Conservation (phyloP, 2,113 vertebrate species). For the Parus major region DNA sequence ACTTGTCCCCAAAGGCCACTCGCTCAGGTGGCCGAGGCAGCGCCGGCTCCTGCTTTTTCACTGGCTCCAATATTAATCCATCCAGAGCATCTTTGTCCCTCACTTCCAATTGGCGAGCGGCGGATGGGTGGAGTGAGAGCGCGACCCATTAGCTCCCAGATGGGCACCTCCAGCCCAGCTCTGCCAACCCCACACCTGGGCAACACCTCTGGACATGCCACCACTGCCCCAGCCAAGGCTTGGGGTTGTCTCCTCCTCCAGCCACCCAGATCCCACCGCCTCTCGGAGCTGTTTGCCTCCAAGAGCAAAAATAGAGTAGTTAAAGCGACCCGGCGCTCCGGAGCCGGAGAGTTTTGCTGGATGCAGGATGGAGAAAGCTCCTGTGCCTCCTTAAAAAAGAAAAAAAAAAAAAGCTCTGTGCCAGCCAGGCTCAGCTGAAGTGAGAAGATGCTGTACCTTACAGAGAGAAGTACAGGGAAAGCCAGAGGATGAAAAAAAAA, state of each 20-base stretch:
- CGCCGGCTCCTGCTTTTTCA: not conserved
- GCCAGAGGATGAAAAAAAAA: not conserved
- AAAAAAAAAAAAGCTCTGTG: not conserved
- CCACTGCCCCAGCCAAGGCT: not conserved
- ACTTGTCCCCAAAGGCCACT: not conserved
- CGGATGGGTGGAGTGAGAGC: constrained; percentile 52
- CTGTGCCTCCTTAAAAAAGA: constrained; percentile 43
- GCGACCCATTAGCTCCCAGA: constrained; percentile 53
- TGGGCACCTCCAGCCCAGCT: not conserved
- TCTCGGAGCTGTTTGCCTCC: not conserved
- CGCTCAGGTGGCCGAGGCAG: constrained; percentile 43
- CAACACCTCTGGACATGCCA: not conserved
- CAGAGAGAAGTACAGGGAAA: not conserved
- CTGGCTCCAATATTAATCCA: constrained; percentile 45
- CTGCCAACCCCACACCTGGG: not conserved
- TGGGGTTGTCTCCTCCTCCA: not conserved
- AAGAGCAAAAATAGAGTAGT: not conserved
- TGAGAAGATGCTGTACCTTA: constrained; percentile 12
- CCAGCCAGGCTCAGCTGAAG: not conserved
- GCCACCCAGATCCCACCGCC: not conserved
- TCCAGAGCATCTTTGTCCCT: constrained; percentile 54
- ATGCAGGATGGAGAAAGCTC: not conserved
- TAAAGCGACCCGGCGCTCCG: not conserved
- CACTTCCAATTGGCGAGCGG: constrained; percentile 66
- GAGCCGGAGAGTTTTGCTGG: not conserved